These are phyloP conservation scores for Cabera pusaria DNA, from an alignment of 2,888 invertebrate genomes.

Conservation along the genomic window DNA sequence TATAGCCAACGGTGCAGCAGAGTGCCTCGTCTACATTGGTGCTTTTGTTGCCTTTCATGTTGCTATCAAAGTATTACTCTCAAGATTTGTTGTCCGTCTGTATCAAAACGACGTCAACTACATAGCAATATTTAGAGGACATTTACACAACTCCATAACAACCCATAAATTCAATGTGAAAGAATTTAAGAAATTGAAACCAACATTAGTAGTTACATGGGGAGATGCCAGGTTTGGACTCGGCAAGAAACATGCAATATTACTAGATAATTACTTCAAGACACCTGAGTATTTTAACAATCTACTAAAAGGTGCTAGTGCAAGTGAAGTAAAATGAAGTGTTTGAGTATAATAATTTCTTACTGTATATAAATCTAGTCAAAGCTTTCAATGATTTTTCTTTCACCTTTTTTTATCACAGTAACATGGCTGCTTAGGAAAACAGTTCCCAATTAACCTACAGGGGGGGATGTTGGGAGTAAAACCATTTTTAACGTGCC, in stretches of 20 bases:
- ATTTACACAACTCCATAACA: conserved; percentile 51
- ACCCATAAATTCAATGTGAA: conserved; percentile 64
- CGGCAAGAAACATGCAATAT: conserved; percentile 65
- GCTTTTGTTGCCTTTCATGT: conserved; percentile 60
- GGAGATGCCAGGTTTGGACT: conserved; percentile 64
- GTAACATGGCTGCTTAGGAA: no score
- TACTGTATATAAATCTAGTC: conserved; percentile 1
- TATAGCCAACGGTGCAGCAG: conserved; percentile 62
- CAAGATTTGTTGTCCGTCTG: conserved; percentile 66
- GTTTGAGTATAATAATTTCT: background rate
- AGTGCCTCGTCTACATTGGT: conserved; percentile 61
- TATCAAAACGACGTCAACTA: conserved; percentile 74
- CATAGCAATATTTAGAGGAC: conserved; percentile 64
- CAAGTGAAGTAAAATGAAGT: conserved; percentile 18
- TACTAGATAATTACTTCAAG: conserved; percentile 69
- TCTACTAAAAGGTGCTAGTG: conserved; percentile 53
- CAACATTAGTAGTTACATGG: conserved; percentile 63
- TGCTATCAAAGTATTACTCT: conserved; percentile 60
- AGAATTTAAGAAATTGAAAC: conserved; percentile 62
- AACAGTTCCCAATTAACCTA: no score
- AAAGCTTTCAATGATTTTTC: background rate
- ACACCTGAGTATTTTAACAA: conserved; percentile 68
- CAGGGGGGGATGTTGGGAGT: no score
- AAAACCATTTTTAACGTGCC: no score
- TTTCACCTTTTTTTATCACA: no score